Evolutionary conservation across 1,140 invertebrate genomes (phyloP).

Genomic region (Neodiprion lecontei): DNA sequence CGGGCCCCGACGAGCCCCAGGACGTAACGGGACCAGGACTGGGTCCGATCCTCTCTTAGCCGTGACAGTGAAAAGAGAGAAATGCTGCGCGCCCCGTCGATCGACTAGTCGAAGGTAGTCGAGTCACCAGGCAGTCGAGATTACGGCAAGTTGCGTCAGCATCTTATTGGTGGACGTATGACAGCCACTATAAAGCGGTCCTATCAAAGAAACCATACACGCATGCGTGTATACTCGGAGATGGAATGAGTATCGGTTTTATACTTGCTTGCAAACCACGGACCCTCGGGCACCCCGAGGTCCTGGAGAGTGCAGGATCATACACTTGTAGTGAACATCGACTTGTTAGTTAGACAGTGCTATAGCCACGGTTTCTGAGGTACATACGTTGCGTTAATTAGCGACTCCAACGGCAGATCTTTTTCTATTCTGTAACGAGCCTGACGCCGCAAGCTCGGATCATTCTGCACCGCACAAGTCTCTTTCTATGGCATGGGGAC

Average conservation of each 20-base stretch:
- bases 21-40: constrained; percentile 4
- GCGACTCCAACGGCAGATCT: background rate
- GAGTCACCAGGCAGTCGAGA: constrained; percentile 1
- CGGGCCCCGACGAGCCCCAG: constrained; percentile 1
- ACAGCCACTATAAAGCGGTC: background rate
- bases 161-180: background rate
- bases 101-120: background rate
- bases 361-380: background rate
- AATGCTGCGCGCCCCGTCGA: background rate
- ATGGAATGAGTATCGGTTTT: background rate
- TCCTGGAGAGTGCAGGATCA: no score
- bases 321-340: background rate
- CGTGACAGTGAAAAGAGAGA: constrained; percentile 7
- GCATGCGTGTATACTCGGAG: background rate
- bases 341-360: background rate
- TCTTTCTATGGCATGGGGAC: no score
- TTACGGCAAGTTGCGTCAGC: constrained; percentile 2
- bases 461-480: no score
- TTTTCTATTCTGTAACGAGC: background rate
- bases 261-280: background rate
- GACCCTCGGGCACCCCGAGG: no score
- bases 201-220: background rate
- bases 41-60: background rate
- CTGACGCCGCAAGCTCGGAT: background rate
- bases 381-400: background rate